Conservation (phyloP, 2,113 vertebrate genomes). For the Poeciliopsis occidentalis region DNA sequence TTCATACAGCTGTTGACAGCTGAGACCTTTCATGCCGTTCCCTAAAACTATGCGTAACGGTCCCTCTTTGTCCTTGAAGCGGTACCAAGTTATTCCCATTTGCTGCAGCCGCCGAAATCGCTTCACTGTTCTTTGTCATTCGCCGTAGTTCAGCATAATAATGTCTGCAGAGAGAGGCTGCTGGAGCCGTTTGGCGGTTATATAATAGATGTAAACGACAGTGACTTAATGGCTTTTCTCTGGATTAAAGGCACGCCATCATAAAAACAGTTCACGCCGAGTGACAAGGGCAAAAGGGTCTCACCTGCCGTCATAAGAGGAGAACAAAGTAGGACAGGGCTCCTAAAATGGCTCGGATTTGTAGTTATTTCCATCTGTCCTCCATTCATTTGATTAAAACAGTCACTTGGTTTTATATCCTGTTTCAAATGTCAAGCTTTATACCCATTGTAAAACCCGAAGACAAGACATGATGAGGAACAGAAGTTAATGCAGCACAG, state of each 20-base stretch:
- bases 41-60: conserved; percentile 6
- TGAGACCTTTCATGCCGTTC: background rate
- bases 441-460: background rate
- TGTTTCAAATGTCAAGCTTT: background rate
- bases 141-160: background rate
- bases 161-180: background rate
- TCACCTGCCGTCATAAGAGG: background rate
- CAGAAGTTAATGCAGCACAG: conserved; percentile 14
- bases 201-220: conserved; percentile 6
- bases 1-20: conserved; percentile 31
- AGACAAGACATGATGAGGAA: background rate
- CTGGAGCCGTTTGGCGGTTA: background rate
- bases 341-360: background rate
- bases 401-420: background rate
- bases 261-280: conserved; percentile 7
- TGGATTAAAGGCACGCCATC: background rate
- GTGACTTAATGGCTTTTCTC: background rate
- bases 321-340: background rate
- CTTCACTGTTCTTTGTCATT: background rate
- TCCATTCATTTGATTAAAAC: background rate
- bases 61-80: conserved; percentile 50
- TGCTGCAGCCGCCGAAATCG: conserved; percentile 3
- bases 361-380: background rate
- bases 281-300: conserved; percentile 6
- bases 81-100: background rate